phyloP scores from a whole-genome alignment of 2,113 vertebrate genomes.

The Odobenus rosmarus region DNA sequence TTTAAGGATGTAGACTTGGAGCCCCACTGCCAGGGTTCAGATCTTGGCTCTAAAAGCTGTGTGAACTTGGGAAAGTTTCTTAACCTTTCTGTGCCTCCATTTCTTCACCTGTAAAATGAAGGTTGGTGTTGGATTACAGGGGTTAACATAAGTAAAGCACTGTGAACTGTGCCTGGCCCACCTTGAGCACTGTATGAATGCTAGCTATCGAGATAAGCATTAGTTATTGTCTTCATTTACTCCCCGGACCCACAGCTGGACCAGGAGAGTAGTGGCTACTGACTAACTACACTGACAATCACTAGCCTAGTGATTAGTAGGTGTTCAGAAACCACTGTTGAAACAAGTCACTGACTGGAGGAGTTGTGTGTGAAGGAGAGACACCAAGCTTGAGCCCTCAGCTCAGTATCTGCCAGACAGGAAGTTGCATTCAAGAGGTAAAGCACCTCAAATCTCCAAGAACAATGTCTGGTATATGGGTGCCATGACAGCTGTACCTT shows the following conservation, averaged over 20 bases:
- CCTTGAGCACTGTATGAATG: not conserved
- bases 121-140: not conserved
- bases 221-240: not conserved
- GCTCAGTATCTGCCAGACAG: not conserved
- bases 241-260: not conserved
- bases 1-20: not conserved
- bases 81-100: not conserved
- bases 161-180: not conserved
- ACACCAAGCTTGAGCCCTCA: not conserved
- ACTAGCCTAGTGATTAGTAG: not conserved
- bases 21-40: not conserved
- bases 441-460: not conserved
- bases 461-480: not conserved
- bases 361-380: not conserved
- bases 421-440: not conserved
- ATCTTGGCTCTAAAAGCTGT: not conserved
- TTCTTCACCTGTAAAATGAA: conserved; percentile 10
- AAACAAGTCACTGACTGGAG: not conserved
- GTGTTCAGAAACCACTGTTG: not conserved
- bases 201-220: not conserved
- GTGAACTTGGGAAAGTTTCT: conserved; percentile 4
- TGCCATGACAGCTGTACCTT: not conserved
- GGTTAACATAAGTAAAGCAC: not conserved
- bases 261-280: not conserved
- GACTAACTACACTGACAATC: not conserved